Percentiles rank a stretch among this genome's conserved stretches.
Conservation (phyloP, 2,888 invertebrate species). For the Hemithea aestivaria region DNA sequence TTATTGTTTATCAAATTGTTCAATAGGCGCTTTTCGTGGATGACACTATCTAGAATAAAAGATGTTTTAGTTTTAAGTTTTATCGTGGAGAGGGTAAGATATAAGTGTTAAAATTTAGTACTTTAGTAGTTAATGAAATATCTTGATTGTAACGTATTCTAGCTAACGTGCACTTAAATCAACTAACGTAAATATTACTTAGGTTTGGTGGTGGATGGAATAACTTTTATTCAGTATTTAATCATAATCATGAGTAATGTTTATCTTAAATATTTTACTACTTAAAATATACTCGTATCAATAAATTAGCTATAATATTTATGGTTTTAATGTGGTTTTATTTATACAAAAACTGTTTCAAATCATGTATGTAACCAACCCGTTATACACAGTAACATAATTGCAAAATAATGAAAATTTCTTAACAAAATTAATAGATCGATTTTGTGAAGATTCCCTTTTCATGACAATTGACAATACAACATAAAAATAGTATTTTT, state of each 20-base stretch:
- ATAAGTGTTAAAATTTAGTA: conserved; percentile 59
- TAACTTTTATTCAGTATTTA: conserved; percentile 64
- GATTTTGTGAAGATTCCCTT: no score
- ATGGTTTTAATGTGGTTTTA: conserved; percentile 49
- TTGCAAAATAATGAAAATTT: no score
- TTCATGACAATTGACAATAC: no score
- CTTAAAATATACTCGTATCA: conserved; percentile 36
- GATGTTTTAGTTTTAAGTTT: conserved; percentile 36
- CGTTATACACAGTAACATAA: no score
- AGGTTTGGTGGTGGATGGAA: conserved; percentile 66
- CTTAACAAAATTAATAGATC: no score
- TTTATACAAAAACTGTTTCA: conserved; percentile 25
- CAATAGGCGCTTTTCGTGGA: no score
- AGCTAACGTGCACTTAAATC: conserved; percentile 34
- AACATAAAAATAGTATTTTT: no score
- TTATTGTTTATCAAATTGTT: no score
- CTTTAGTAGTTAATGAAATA: conserved; percentile 34
- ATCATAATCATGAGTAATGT: conserved; percentile 60
- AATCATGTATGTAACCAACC: no score
- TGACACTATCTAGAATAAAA: no score
- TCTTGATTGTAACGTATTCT: conserved; percentile 30
- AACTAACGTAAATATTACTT: conserved; percentile 60
- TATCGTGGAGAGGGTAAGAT: conserved; percentile 43
- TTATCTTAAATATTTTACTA: conserved; percentile 58
- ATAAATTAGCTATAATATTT: conserved; percentile 48